Base-by-base conservation (phyloP, 1,140 invertebrate genomes). In the Lepidotrigona ventralis region DNA sequence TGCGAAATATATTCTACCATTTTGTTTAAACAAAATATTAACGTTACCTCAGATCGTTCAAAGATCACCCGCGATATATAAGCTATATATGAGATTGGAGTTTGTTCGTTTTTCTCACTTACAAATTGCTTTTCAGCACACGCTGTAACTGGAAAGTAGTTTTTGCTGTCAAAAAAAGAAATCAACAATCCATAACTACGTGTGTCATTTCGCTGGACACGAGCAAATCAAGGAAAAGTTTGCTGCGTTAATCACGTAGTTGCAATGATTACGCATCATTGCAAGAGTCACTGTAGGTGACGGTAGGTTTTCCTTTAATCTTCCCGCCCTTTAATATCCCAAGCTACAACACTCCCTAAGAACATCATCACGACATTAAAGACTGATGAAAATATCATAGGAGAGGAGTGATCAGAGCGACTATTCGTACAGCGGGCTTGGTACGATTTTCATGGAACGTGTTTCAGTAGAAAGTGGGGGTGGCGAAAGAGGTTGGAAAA, bases 401-500 rank as follows among this genome's bases (percentile, higher is more conserved):
- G 33, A 8, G 33, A 17, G 11, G 6, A 29, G 15, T 5, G 39
- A 14, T 46, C 39, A 14, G 0, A 29, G 8, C 29, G 2, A 64
- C 29, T 29, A 64, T 29, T 64, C 26, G 17, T n/a, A 26, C n/a
- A 46, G 3, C 1, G 46, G 15, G 17, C 17, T 9, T 51, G 0
- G 3, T 53, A 46, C 11, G 6, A 11, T 70, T 46, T 19, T 2
- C 15, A 53, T 71, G 1, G 5, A 17, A 26, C 21, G 14, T 26
- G 17, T 53, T 46, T 19, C 46, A 53, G 1, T 17, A 11, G 21
- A 3, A 11, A 23, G 23, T n/a, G 51, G 12, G 19, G 64, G 39
- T 46, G 29, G 33, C 66, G 23, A 33, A 26, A 56, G 51, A 17
- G 64, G 19, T 69, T 39, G 9, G 56, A 46, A 68, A 84, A 84